Base-by-base conservation (phyloP, 2,113 vertebrate species). In the Phalacrocorax pelagicus region DNA sequence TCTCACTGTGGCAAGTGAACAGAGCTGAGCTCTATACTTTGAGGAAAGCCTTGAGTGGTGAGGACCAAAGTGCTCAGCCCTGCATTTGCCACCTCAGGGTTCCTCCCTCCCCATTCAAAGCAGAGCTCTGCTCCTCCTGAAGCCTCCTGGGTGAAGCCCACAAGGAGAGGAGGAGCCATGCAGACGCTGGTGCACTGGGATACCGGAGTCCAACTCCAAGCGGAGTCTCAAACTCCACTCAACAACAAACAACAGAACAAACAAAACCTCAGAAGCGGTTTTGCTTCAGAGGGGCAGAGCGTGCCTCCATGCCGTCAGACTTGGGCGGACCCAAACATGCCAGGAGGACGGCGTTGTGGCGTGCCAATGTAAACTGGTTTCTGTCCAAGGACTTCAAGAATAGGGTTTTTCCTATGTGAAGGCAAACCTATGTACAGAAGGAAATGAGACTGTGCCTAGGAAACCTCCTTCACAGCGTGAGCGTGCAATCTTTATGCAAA, bases 401-500 rank as follows among this genome's bases (percentile, higher is more conserved):
- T 0, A 42, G 47, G 36, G 12, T 11, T 92, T 82, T 96, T 70
- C 81, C 90, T 90, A 11, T n/a, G 13, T 6, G 6, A 42, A 30
- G 62, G n/a, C 57, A 81, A 87, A 59, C 32, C 46, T 47, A 1
- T 51, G 51, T 21, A 1, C 6, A 58, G 67, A 16, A 96, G 81
- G 90, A 95, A 96, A 83, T 51, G 79, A 62, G 81, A 10, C 66
- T 29, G 66, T 49, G 73, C 87, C 61, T 27, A 13, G 84, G 84
- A 71, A 93, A 55, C 84, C 81, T 92, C 73, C 82, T 92, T 67
- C 5, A 5, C 10, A 69, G 81, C 16, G 1, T 55, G 84, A 89
- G 65, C 49, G 46, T 82, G 79, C 62, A 51, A 29, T 61, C 77
- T 5, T 36, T 65, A 87, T 77, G 94, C 87, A 94, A 94, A 93